These are phyloP conservation scores for Andrena bicolor DNA, from an alignment of 2,888 invertebrate species.

Conservation along the genomic window DNA sequence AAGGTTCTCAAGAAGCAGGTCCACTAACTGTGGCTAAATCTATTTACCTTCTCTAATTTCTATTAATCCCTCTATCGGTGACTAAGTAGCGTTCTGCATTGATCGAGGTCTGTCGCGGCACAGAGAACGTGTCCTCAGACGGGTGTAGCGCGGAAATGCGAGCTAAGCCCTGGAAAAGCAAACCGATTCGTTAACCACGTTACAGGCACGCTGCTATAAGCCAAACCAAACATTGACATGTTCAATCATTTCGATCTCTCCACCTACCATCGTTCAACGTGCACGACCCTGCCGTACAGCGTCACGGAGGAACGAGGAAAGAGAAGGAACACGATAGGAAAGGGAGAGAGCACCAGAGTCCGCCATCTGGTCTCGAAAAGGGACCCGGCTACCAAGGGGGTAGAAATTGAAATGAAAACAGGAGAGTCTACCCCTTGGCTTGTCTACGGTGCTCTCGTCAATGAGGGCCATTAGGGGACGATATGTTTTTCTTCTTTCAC, in stretches of 20 bases:
- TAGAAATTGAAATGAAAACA: constrained; percentile 85
- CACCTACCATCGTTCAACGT: constrained; percentile 49
- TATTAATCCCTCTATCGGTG: constrained; percentile 2
- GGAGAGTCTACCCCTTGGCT: constrained; percentile 72
- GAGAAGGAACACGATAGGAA: constrained; percentile 19
- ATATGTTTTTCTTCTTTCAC: constrained; percentile 83
- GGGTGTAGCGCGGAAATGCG: constrained; percentile 52
- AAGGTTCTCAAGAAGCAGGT: not conserved
- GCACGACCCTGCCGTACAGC: constrained; percentile 23
- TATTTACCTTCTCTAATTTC: constrained; percentile 5
- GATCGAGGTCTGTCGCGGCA: not conserved
- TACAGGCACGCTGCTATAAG: constrained; percentile 73
- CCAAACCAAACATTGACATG: constrained; percentile 84
- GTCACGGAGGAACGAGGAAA: constrained; percentile 26
- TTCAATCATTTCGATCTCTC: constrained; percentile 82
- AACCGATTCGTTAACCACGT: constrained; percentile 82
- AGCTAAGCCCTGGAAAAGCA: constrained; percentile 73
- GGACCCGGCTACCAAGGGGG: constrained; percentile 76
- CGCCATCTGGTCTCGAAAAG: constrained; percentile 80
- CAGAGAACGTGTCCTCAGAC: constrained; percentile 13
- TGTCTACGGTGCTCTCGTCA: constrained; percentile 79
- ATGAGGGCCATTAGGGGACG: constrained; percentile 85
- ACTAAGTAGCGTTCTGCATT: not conserved
- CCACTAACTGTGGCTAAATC: not conserved
- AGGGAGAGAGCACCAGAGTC: constrained; percentile 62